phyloP scores from a whole-genome alignment of 2,113 vertebrate species.

The Antennarius striatus region DNA sequence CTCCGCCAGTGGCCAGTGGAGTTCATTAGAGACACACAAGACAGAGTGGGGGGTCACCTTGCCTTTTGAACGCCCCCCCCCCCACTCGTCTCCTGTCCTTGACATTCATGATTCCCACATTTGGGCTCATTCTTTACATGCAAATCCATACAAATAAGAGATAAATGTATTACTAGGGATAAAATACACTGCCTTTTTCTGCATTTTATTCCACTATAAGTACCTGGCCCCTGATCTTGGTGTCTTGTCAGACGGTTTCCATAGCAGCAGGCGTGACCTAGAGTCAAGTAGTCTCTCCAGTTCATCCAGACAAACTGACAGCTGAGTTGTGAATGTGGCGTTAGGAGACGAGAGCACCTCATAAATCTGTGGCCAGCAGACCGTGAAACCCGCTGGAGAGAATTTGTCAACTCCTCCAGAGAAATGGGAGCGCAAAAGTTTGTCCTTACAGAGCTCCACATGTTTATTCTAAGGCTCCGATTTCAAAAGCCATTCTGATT shows the following conservation, averaged over 20 bases:
- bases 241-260: slow-evolving; percentile 60
- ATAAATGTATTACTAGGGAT: slow-evolving; percentile 38
- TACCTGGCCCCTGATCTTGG: slow-evolving; percentile 55
- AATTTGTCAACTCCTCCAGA: slow-evolving; percentile 50
- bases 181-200: slow-evolving; percentile 24
- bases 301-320: slow-evolving; percentile 61
- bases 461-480: slow-evolving; percentile 27
- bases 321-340: slow-evolving; percentile 58
- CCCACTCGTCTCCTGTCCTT: slow-evolving; percentile 37
- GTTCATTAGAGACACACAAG: slow-evolving; percentile 66
- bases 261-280: slow-evolving; percentile 66
- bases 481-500: background rate
- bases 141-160: slow-evolving; percentile 26
- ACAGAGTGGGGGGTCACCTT: slow-evolving; percentile 58
- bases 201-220: slow-evolving; percentile 54
- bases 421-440: slow-evolving; percentile 43
- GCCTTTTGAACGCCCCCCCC: slow-evolving; percentile 47
- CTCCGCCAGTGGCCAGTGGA: slow-evolving; percentile 49
- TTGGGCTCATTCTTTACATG: slow-evolving; percentile 23
- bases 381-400: slow-evolving; percentile 59
- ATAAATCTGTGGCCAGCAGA: slow-evolving; percentile 61
- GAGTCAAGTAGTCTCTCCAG: slow-evolving; percentile 71
- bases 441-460: slow-evolving; percentile 21
- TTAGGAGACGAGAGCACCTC: slow-evolving; percentile 57
- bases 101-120: slow-evolving; percentile 52